Conservation (phyloP, 2,888 invertebrate species). For the Heliconius erato region DNA sequence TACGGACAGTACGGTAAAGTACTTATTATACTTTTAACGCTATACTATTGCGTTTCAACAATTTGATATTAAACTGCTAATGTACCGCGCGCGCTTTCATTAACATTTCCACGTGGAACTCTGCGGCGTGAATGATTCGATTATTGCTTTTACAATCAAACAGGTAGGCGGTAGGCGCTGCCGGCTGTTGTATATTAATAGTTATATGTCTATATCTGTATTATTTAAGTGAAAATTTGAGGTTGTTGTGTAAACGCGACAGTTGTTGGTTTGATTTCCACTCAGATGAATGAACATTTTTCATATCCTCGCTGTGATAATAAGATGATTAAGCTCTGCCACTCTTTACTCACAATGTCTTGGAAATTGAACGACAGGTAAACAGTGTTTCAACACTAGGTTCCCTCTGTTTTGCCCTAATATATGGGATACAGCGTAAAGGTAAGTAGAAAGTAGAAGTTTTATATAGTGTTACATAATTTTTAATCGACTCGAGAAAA, state of each 20-base stretch:
- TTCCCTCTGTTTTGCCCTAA: not conserved
- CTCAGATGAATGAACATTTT: no score
- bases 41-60: not conserved
- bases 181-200: not conserved
- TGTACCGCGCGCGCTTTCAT: constrained; percentile 31
- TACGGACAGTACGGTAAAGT: no score
- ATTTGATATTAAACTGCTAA: constrained; percentile 1
- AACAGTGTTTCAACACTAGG: not conserved
- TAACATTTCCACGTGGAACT: constrained; percentile 31
- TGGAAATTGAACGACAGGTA: no score
- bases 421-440: not conserved
- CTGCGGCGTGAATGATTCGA: constrained; percentile 17
- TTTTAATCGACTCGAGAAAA: no score
- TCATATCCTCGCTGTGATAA: no score
- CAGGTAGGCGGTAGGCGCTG: not conserved
- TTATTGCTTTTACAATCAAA: constrained; percentile 24
- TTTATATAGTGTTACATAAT: no score
- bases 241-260: not conserved
- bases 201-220: not conserved
- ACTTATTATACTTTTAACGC: not conserved
- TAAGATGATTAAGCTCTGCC: no score
- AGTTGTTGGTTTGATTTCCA: not conserved
- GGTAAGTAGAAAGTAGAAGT: no score
- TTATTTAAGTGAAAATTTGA: not conserved
- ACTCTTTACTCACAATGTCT: no score